Evolutionary conservation across 1,140 invertebrate genomes (phyloP), one percentile per base, ranked within the genome.

Genomic region (Hypothenemus hampei): DNA sequence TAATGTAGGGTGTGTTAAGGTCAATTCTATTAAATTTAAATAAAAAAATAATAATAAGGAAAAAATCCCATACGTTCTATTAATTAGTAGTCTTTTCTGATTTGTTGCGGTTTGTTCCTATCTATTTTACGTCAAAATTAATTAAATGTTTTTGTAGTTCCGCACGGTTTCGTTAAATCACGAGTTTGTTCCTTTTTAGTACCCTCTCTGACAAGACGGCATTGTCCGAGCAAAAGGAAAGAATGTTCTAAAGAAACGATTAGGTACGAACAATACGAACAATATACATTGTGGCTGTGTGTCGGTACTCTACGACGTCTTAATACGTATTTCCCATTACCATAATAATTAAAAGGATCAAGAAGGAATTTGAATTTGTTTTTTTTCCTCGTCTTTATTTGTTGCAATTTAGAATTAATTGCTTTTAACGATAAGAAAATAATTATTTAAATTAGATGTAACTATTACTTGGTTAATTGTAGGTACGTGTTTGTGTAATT

Each of bases 61-160:
- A n/a, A 29, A 29, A 6, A 29, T 29, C 6, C 6, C 26, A 29
- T 6, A 7, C 26, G 26, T n/a, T 29, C 26, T 36, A 36, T 36
- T 36, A 36, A 36, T 36, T 36, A 36, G 15, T 40, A 40, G 21
- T 40, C 5, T 10, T 4, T 10, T 3, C n/a, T 40, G 15, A 47
- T 47, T 47, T 15, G 44, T 33, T 19, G 44, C 29, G 29, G 26
- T 47, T 47, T 21, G 18, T 33, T 47, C 21, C 35, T 47, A 33
- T 29, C 44, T 33, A 29, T 20, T 24, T 5, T 18, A 47, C 44
- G 44, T 47, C 44, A 47, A 47, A 47, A 33, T 47, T 47, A 47
- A 47, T 47, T 47, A 47, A 47, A 47, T 29, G 24, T 33, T 31
- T 31, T 33, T 47, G 44, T 47, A 33, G 21, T 21, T 19, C 8